Evolutionary conservation across 1,140 invertebrate species (phyloP).

Genomic region (Drosophila burlai): DNA sequence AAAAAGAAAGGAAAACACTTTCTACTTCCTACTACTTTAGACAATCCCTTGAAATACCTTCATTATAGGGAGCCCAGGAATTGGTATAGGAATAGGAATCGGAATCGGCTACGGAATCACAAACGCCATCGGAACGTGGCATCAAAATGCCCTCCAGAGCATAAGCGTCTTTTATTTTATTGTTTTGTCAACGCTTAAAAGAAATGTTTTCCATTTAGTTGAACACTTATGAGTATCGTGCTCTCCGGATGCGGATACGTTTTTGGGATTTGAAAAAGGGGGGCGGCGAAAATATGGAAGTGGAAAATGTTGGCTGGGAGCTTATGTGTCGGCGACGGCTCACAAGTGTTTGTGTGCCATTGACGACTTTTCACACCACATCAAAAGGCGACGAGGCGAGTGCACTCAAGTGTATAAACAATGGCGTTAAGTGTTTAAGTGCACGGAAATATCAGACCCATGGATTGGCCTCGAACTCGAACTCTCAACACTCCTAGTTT

Average conservation of each 20-base stretch:
- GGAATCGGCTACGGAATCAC: conserved; percentile 48
- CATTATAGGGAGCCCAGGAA: conserved; percentile 55
- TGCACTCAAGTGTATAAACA: conserved; percentile 83
- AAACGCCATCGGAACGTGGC: conserved; percentile 56
- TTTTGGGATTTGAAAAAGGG: conserved; percentile 54
- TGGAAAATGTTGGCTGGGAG: conserved; percentile 12
- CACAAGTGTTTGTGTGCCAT: conserved; percentile 46
- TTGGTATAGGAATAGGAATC: conserved; percentile 27
- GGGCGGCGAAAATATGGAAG: conserved; percentile 20
- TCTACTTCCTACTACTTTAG: conserved; percentile 52
- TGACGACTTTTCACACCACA: conserved; percentile 81
- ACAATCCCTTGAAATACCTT: conserved; percentile 74
- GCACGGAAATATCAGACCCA: conserved; percentile 78
- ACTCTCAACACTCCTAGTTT: conserved; percentile 3
- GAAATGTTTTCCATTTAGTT: conserved; percentile 83
- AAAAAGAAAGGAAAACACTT: conserved; percentile 27
- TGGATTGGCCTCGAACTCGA: conserved; percentile 63
- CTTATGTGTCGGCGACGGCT: conserved; percentile 26
- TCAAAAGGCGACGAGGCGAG: conserved; percentile 74
- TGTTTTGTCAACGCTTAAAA: conserved; percentile 82
- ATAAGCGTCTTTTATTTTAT: conserved; percentile 80
- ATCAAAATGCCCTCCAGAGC: conserved; percentile 61
- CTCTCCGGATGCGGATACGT: conserved; percentile 74
- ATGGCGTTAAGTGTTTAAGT: conserved; percentile 84
- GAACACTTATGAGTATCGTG: conserved; percentile 79